Base-by-base conservation (phyloP, 2,888 invertebrate species). In the Glaucopsyche alexis region DNA sequence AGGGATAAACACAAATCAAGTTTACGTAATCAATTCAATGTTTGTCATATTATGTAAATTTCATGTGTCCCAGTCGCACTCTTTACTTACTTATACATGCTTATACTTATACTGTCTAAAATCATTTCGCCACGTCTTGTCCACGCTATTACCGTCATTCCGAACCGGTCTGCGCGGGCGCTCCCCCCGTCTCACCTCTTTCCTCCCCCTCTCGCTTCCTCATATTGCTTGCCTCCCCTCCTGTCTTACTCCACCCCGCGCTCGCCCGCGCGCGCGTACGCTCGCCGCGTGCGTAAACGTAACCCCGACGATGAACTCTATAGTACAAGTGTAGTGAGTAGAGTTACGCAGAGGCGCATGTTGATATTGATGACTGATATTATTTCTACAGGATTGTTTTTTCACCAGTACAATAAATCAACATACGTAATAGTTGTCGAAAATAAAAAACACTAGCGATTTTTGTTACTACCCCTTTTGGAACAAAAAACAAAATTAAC, bases 211-310 rank as follows among this genome's bases (percentile, higher is more conserved):
- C 65, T 40, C 78, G 71, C 76, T 40, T 75, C 77, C 76, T 74
- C 78, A 78, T 75, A 76, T 64, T 74, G 49, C 77, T 29, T 29
- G 29, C 29, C 29, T n/a, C n/a, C n/a, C 1, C 29, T 29, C 29
- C 4, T 29, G 29, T 4, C 29, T 29, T 78, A 79, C 77, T 73
- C 71, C 77, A 76, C 83, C 83, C 78, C 77, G 78, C 72, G 76
- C 75, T 76, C 77, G 74, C 78, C 78, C 75, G 76, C 64, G 74
- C 50, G 77, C 78, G 77, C 76, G 83, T 86, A 86, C 89, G 83
- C 82, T 84, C 79, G 82, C 85, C 86, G 87, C 87, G 91, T 89
- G 91, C 92, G 91, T 91, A 91, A 92, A 91, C 88, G 87, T 90
- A 91, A 92, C 91, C 91, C 87, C 89, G 80, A 76, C 78, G 77